Evolutionary conservation across 2,888 invertebrate species (phyloP), one percentile per base, ranked within the genome.

Genomic region (Tiphia femorata): DNA sequence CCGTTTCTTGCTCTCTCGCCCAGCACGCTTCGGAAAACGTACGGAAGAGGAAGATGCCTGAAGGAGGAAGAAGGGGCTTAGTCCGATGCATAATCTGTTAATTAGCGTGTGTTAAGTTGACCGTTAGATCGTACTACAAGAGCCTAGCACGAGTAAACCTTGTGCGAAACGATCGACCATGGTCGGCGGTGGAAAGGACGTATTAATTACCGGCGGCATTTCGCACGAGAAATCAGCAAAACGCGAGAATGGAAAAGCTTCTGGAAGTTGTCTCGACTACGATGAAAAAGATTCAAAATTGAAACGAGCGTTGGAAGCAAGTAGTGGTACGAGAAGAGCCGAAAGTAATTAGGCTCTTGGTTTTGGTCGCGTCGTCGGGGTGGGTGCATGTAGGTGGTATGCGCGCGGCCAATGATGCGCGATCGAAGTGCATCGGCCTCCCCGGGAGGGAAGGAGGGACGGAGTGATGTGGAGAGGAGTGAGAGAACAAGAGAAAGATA

Each of bases 381-480:
- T 29, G 6, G 29, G 33, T 41, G 68, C 55, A n/a, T n/a, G n/a
- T n/a, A n/a, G n/a, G n/a, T n/a, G n/a, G n/a, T n/a, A n/a, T n/a
- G n/a, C n/a, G n/a, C 67, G 67, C 68, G 58, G 61, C 71, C 70
- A 70, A 72, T 74, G 70, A 70, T 65, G 71, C n/a, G n/a, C 68
- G 70, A 75, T 76, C 70, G 69, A 77, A 72, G 77, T 75, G 71
- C 75, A 75, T 74, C 75, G 76, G 73, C 75, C 76, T 27, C 62
- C 62, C 63, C n/a, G 42, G 12, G 49, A 44, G 50, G 19, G 54
- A 47, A n/a, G 16, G 42, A 46, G 29, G 20, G 30, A 49, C 42
- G 41, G 35, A 47, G 41, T 48, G 21, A 35, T 5, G 8, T 5
- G 8, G 25, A 25, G 25, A 25, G 25, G 8, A 8, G 25, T 8